Base-by-base conservation (phyloP, 2,888 invertebrate genomes). In the Ennomos fuscantarius region DNA sequence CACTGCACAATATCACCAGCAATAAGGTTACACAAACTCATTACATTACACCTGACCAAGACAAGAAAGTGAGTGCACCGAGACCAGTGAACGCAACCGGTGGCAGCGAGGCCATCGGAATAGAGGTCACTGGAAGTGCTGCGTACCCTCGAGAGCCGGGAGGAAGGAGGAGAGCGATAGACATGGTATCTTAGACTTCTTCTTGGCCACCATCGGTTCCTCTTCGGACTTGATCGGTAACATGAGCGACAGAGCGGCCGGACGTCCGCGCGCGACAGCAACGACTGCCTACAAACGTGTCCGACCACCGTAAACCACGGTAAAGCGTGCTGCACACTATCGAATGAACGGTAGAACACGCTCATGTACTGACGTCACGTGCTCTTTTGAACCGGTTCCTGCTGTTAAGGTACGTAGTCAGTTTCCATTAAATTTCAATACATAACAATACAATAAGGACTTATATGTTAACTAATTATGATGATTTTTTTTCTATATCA, bases 111-210 rank as follows among this genome's bases (percentile, higher is more conserved):
- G 91, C 84, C 89, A 79, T 74, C 55, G 58, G 63, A 73, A 82
- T 82, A 82, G 82, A 90, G 88, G 89, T 88, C 88, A 87, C 63
- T 67, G 66, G 54, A 74, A 78, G 69, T 73, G 54, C 65, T 70
- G 70, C 79, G 82, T 90, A 92, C 92, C 92, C 91, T 92, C 92
- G 74, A 92, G 71, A 55, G 89, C 89, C 70, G 92, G 92, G 60
- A 92, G 87, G 74, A 92, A 88, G 59, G 91, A 85, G 12, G 90
- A 86, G 65, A 92, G 76, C 63, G 92, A 91, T 60, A 92, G 82
- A 73, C 92, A 92, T 81, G 92, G 89, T 85, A 92, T 90, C 83
- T 89, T 91, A 51, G 86, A 87, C 73, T 90, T 90, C 87, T 91
- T 92, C 83, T 92, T 92, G 78, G 87, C 82, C 63, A 91, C 90